These are phyloP conservation scores for Podarcis lilfordi DNA, from an alignment of 2,797 vertebrate species.

Conservation along the genomic window DNA sequence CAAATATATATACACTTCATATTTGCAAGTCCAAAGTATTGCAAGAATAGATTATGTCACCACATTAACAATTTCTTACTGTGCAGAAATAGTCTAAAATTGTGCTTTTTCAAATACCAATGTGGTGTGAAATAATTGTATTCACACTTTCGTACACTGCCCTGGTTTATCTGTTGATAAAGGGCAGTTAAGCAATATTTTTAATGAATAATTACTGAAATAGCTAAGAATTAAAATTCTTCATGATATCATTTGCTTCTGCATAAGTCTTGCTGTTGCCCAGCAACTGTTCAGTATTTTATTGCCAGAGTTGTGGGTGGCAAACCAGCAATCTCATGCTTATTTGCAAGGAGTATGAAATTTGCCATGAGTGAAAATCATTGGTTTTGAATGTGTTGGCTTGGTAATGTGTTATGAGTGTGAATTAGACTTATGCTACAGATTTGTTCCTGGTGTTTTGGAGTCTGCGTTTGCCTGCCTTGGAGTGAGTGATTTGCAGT, in stretches of 20 bases:
- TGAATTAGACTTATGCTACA: not conserved
- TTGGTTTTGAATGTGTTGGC: constrained; percentile 10
- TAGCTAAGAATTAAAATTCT: constrained; percentile 9
- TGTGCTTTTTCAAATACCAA: not conserved
- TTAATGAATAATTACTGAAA: not conserved
- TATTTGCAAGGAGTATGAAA: constrained; percentile 13
- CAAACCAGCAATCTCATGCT: not conserved
- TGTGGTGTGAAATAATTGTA: not conserved
- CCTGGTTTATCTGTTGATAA: not conserved
- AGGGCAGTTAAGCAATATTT: not conserved
- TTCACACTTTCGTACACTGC: not conserved
- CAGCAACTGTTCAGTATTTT: not conserved
- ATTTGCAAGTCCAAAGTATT: not conserved
- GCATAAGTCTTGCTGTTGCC: constrained; percentile 20
- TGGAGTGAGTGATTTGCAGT: not conserved
- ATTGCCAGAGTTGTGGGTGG: constrained; percentile 18
- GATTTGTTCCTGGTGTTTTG: constrained; percentile 10
- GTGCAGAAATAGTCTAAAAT: not conserved
- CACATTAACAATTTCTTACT: not conserved
- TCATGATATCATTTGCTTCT: not conserved
- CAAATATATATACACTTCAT: not conserved
- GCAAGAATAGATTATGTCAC: not conserved
- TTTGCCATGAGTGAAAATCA: constrained; percentile 10
- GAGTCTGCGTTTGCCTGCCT: constrained; percentile 5
- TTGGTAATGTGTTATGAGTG: not conserved